Percentiles rank a stretch among this genome's conserved stretches.
phyloP scores from a whole-genome alignment of 2,888 invertebrate species.

The Pheosia gnoma region DNA sequence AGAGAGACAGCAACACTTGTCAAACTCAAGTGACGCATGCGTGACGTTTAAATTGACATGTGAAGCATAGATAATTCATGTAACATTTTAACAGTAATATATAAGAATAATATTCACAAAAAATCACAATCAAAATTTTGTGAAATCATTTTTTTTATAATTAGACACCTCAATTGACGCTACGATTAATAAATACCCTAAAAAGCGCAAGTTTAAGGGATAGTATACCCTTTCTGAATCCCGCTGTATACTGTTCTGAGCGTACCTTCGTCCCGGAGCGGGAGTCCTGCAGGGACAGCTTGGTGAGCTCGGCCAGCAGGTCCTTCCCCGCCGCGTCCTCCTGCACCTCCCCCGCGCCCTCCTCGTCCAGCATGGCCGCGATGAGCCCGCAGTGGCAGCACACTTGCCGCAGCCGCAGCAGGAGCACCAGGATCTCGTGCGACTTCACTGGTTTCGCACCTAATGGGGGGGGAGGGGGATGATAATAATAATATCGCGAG shows the following conservation, averaged over 20 bases:
- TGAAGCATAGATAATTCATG: too few relatives aligned
- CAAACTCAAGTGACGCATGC: too few relatives aligned
- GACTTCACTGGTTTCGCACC: constrained; percentile 85
- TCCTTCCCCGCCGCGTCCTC: constrained; percentile 73
- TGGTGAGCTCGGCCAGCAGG: constrained; percentile 86
- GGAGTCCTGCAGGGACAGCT: constrained; percentile 80
- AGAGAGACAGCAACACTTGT: too few relatives aligned
- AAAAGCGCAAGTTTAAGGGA: too few relatives aligned
- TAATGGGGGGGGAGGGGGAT: constrained; percentile 39
- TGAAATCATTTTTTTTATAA: too few relatives aligned
- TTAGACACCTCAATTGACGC: too few relatives aligned
- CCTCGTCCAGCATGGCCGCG: constrained; percentile 78
- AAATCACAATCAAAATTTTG: too few relatives aligned
- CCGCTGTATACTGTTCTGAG: background rate
- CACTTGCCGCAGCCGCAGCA: constrained; percentile 92
- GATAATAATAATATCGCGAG: too few relatives aligned
- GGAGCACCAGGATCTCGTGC: constrained; percentile 90
- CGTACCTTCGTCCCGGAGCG: constrained; percentile 47
- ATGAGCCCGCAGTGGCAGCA: constrained; percentile 93
- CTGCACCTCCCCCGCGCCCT: constrained; percentile 46
- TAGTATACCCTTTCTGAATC: background rate
- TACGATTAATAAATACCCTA: too few relatives aligned
- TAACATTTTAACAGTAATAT: too few relatives aligned
- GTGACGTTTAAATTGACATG: too few relatives aligned
- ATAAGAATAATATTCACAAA: too few relatives aligned